Evolutionary conservation across 2,113 vertebrate species (phyloP), one percentile per base, ranked within the genome.

Genomic region (Cisticola juncidis): DNA sequence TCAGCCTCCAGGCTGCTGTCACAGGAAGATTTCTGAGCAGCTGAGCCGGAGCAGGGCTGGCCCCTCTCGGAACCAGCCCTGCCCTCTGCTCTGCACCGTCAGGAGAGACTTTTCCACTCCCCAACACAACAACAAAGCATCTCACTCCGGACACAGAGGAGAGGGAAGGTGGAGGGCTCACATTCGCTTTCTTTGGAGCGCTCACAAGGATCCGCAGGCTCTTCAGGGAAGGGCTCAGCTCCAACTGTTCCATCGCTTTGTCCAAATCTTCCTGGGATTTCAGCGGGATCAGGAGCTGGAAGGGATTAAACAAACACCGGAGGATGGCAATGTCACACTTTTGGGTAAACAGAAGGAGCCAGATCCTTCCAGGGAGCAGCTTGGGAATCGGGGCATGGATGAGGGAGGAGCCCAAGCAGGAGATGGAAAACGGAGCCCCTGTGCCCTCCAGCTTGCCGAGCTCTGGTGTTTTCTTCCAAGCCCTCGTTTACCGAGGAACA

Each of bases 251-350:
- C 95, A 99, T 91, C 0, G 98, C 99, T 94, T 98, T 98, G 94
- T 99, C 99, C 98, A 99, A 97, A 94, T 99, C 99, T 94, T 99
- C 99, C 97, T 99, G 99, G 81, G 98, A 98, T 98, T 98, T 99
- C 95, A 99, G 96, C 1, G 98, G 98, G 90, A 98, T 95, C 95
- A 98, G 96, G 88, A 98, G 92, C 99, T 99, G 92, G 88, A 96
- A 93, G 87, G 95, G 89, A 97, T 93, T 90, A 96, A 87, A 98
- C 96, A 97, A 97, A 95, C 94, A 96, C 29, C 4, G 0, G 33
- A 42, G 68, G 29, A 77, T 3, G 33, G 83, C 69, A 88, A 86
- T 70, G 94, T 95, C 92, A 90, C 88, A 91, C 93, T 88, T 79
- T 1, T 60, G 91, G 87, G 92, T 91, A 96, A 95, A 95, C 78